phyloP scores from a whole-genome alignment of 2,888 invertebrate species.

The Ormyrus labotus region DNA sequence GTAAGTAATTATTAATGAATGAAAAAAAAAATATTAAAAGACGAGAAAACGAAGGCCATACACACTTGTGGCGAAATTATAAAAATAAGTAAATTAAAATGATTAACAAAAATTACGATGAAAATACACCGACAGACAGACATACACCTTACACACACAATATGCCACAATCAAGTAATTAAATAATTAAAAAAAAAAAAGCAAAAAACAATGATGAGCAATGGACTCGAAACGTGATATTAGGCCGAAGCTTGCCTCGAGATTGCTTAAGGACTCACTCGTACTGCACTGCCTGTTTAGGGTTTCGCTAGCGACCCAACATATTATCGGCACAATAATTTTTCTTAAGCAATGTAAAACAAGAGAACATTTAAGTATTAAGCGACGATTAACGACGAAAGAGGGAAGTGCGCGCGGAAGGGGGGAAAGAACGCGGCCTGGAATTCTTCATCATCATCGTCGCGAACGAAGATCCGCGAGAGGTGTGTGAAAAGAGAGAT shows the following conservation, averaged over 20 bases:
- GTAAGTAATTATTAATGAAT: slow-evolving; percentile 69
- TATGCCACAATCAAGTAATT: slow-evolving; percentile 52
- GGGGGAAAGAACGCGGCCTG: not conserved
- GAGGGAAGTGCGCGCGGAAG: slow-evolving; percentile 47
- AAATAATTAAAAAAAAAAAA: slow-evolving; percentile 60
- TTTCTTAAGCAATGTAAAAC: slow-evolving; percentile 74
- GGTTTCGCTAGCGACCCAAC: slow-evolving; percentile 75
- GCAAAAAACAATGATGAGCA: slow-evolving; percentile 71
- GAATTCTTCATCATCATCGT: not conserved
- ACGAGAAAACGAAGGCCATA: slow-evolving; percentile 47
- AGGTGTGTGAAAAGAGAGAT: not conserved
- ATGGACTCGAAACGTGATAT: slow-evolving; percentile 76
- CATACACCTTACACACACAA: slow-evolving; percentile 47
- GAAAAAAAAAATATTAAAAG: slow-evolving; percentile 56
- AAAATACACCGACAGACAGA: slow-evolving; percentile 52
- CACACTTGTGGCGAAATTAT: slow-evolving; percentile 30
- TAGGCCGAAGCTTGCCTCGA: slow-evolving; percentile 76
- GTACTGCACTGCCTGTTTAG: slow-evolving; percentile 76
- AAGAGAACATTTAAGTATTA: slow-evolving; percentile 49
- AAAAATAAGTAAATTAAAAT: slow-evolving; percentile 39
- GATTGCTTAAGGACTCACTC: slow-evolving; percentile 75
- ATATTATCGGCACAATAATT: slow-evolving; percentile 76
- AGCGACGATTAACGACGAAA: slow-evolving; percentile 50
- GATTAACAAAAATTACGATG: slow-evolving; percentile 57
- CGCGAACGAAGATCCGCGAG: too few species aligned